Base-by-base conservation (phyloP, 2,113 vertebrate species). In the Carassius carassius region DNA sequence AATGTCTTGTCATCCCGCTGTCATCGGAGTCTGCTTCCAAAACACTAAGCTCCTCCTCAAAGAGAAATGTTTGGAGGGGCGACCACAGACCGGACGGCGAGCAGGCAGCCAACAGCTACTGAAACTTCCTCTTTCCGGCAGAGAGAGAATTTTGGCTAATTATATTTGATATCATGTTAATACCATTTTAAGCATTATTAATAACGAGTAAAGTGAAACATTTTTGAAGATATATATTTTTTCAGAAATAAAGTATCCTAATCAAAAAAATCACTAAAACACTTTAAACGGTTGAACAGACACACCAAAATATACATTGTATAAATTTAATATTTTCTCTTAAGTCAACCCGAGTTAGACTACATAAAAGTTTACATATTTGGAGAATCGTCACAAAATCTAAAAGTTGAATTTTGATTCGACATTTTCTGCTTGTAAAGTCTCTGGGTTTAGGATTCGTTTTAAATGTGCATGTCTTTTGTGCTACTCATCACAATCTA, bases 91-190 rank as follows among this genome's bases (percentile, higher is more conserved):
- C 90, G 88, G 89, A 88, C 89, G 87, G 86, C 89, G 90, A 88
- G 89, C 91, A 90, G 90, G 89, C 90, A 92, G 90, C 84, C 89
- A 87, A 93, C 25, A 51, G 62, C 88, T 90, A 92, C 82, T 32
- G 23, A 90, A 73, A 93, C 90, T 85, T 93, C 90, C 93, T 90
- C 85, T 92, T 91, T 91, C 47, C 78, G 83, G 69, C 21, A 41
- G 67, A 87, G 37, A 51, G 47, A 84, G 60, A 74, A 49, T 67
- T 5, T 44, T 32, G 13, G 13, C 51, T 74, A 75, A 75, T 25
- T 23, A n/a, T 25, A 47, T 75, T 70, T 41, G 10, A 32, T 67
- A 67, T 67, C n/a, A 35, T 37, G 35, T 70, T 41, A 70, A 12
- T 72, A 1, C 21, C 41, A 41, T 21, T 10, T 41, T 19, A 72